Percentiles rank a stretch among this genome's conserved stretches.
These are phyloP conservation scores for Lepidotrigona ventralis DNA, from an alignment of 1,140 invertebrate genomes.

Conservation along the genomic window DNA sequence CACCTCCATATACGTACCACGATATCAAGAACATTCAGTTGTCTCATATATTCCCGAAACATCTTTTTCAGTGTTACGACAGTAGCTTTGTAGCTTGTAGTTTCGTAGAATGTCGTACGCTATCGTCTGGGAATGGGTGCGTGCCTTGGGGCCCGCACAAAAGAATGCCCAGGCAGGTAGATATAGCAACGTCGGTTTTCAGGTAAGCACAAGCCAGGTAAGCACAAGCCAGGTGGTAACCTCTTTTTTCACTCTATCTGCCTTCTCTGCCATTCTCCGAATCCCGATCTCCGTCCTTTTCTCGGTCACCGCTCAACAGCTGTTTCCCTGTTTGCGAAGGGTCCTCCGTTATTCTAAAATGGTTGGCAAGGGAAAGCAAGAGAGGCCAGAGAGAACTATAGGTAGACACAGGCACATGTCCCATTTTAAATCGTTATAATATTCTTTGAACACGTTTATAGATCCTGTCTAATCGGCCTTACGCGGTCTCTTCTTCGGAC, in stretches of 20 bases:
- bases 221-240: conserved; percentile 72
- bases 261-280: conserved; percentile 45
- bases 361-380: conserved; percentile 18
- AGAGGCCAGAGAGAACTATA: conserved; percentile 30
- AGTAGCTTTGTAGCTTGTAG: conserved; percentile 40
- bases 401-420: conserved; percentile 65
- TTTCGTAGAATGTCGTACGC: conserved; percentile 40
- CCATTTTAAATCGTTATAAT: conserved; percentile 70
- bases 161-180: conserved; percentile 74
- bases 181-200: conserved; percentile 70
- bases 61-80: conserved; percentile 30
- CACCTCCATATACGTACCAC: not conserved
- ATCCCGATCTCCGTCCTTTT: conserved; percentile 56
- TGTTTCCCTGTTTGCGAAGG: conserved; percentile 74
- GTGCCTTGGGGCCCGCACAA: conserved; percentile 60
- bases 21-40: not conserved
- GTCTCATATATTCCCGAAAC: conserved; percentile 50
- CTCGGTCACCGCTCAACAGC: conserved; percentile 73
- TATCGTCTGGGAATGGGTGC: conserved; percentile 54
- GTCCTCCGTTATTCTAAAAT: conserved; percentile 75
- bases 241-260: conserved; percentile 69
- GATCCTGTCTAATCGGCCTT: conserved; percentile 55
- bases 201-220: conserved; percentile 72
- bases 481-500: not conserved
- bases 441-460: conserved; percentile 60